These are phyloP conservation scores for Arctia plantaginis DNA, from an alignment of 2,888 invertebrate species.

Conservation along the genomic window DNA sequence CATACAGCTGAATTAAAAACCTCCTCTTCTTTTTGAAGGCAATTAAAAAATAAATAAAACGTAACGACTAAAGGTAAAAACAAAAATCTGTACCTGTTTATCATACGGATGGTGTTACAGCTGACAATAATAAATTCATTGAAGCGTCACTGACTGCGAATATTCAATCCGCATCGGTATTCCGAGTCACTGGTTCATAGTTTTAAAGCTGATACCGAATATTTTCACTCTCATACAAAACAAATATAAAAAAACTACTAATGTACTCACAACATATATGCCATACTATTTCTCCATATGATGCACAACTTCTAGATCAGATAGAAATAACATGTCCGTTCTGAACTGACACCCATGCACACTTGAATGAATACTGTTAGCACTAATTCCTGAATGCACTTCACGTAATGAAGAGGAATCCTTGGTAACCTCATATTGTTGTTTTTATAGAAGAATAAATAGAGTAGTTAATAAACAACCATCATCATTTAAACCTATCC, in stretches of 20 bases:
- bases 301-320: not conserved
- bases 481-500: not conserved
- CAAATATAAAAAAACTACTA: not conserved
- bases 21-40: too few species aligned
- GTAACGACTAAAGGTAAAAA: too few species aligned
- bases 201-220: slow-evolving; percentile 22
- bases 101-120: slow-evolving; percentile 22
- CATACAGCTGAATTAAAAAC: too few species aligned
- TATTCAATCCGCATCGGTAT: slow-evolving; percentile 16
- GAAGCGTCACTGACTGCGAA: slow-evolving; percentile 23
- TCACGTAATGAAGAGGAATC: slow-evolving; percentile 1
- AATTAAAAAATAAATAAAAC: too few species aligned
- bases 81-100: slow-evolving; percentile 19
- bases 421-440: not conserved
- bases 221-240: not conserved
- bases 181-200: slow-evolving; percentile 26
- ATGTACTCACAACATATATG: not conserved
- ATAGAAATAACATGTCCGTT: not conserved
- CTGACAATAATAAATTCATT: slow-evolving; percentile 31
- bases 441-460: not conserved
- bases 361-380: not conserved
- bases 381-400: slow-evolving; percentile 11
- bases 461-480: not conserved
- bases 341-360: not conserved
- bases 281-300: not conserved